These are phyloP conservation scores for Triops longicaudatus DNA, from an alignment of 1,140 invertebrate species.

Conservation along the genomic window DNA sequence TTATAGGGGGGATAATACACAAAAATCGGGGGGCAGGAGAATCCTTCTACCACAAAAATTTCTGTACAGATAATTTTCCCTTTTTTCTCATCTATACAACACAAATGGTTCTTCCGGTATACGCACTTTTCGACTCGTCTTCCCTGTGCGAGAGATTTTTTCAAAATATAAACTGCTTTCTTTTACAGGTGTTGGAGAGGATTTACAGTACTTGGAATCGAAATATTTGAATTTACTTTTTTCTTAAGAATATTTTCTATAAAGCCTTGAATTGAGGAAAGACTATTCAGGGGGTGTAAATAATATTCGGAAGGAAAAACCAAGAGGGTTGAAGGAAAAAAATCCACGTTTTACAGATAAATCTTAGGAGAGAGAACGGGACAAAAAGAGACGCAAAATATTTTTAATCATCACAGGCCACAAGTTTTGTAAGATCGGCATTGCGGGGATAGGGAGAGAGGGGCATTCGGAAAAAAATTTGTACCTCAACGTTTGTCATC, in stretches of 20 bases:
- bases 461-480: slow-evolving; percentile 6
- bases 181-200: no score
- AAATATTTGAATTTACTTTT: not conserved
- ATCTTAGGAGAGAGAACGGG: not conserved
- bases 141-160: not conserved
- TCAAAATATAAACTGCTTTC: not conserved
- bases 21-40: not conserved
- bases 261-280: slow-evolving; percentile 10
- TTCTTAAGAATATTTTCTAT: not conserved
- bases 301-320: not conserved
- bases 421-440: slow-evolving; percentile 9
- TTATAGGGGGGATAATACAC: not conserved
- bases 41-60: not conserved
- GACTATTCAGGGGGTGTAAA: not conserved
- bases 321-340: not conserved
- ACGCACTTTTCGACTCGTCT: slow-evolving; percentile 5
- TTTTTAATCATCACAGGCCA: slow-evolving; percentile 1
- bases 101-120: not conserved
- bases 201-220: not conserved
- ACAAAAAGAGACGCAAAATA: not conserved
- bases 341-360: not conserved
- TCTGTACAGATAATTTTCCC: not conserved
- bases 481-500: slow-evolving; percentile 1
- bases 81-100: not conserved
- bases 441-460: no score